Evolutionary conservation across 2,113 vertebrate genomes (phyloP).

Genomic region (Narcine bancroftii): DNA sequence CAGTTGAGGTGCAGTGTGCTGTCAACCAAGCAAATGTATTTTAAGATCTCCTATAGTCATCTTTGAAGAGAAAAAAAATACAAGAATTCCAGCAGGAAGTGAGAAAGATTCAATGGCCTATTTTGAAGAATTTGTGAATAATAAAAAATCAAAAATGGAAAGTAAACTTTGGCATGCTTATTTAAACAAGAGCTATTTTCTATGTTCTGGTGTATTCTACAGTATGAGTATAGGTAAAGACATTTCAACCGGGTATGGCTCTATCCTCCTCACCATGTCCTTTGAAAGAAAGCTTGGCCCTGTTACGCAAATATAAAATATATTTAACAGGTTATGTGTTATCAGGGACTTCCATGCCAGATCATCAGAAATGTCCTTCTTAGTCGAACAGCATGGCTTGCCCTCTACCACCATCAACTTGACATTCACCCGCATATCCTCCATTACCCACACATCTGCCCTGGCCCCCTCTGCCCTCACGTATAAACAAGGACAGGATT

Average conservation of each 20-base stretch:
- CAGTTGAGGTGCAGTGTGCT: background rate
- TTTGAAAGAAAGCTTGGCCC: background rate
- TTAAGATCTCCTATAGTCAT: background rate
- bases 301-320: background rate
- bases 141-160: background rate
- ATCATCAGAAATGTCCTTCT: no score
- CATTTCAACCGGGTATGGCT: no score
- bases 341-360: background rate
- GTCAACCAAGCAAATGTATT: background rate
- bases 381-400: no score
- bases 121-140: background rate
- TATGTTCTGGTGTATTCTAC: background rate
- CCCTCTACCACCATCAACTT: no score
- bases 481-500: no score
- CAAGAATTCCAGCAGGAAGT: background rate
- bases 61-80: background rate
- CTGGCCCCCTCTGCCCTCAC: no score
- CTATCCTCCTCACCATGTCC: background rate
- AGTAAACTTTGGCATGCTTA: background rate
- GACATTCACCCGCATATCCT: no score
- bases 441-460: no score
- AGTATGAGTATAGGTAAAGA: background rate
- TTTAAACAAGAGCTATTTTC: background rate
- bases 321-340: background rate
- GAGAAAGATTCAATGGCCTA: background rate